phyloP scores from a whole-genome alignment of 2,797 vertebrate genomes.

The Sparidentex hasta region DNA sequence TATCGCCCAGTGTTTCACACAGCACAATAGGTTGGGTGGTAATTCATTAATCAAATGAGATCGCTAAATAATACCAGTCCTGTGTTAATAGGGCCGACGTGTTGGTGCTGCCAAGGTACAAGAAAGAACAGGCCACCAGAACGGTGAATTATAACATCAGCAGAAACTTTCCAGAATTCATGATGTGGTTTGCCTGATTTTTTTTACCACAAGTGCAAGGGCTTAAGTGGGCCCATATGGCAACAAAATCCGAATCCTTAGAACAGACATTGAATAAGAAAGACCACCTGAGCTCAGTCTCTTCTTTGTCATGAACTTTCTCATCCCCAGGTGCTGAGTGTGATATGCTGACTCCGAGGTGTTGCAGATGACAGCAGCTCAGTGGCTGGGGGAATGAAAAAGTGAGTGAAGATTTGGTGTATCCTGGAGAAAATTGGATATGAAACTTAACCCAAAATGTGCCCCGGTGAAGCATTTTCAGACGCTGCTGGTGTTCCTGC shows the following conservation, averaged over 20 bases:
- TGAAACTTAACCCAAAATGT: conserved; percentile 29
- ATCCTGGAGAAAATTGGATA: conserved; percentile 30
- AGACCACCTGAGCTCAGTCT: conserved; percentile 26
- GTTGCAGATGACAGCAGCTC: conserved; percentile 45
- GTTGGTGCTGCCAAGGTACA: conserved; percentile 15
- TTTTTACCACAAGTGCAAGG: not conserved
- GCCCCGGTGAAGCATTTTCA: conserved; percentile 12
- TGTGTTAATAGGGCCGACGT: conserved; percentile 40
- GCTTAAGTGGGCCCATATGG: not conserved
- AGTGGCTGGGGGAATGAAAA: conserved; percentile 32
- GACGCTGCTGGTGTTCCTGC: not conserved
- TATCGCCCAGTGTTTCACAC: conserved; percentile 37
- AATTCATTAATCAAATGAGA: conserved; percentile 67
- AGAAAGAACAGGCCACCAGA: conserved; percentile 21
- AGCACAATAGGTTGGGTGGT: conserved; percentile 41
- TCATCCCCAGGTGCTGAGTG: conserved; percentile 39
- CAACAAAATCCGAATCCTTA: conserved; percentile 16
- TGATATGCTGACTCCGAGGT: conserved; percentile 50
- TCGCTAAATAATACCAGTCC: conserved; percentile 29
- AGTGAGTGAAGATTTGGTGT: conserved; percentile 29
- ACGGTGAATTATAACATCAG: conserved; percentile 9
- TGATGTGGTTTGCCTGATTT: not conserved
- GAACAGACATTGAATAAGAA: not conserved
- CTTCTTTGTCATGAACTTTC: conserved; percentile 20
- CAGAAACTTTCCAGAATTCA: conserved; percentile 5